Evolutionary conservation across 1,140 invertebrate genomes (phyloP).

Genomic region (Papilio polytes): DNA sequence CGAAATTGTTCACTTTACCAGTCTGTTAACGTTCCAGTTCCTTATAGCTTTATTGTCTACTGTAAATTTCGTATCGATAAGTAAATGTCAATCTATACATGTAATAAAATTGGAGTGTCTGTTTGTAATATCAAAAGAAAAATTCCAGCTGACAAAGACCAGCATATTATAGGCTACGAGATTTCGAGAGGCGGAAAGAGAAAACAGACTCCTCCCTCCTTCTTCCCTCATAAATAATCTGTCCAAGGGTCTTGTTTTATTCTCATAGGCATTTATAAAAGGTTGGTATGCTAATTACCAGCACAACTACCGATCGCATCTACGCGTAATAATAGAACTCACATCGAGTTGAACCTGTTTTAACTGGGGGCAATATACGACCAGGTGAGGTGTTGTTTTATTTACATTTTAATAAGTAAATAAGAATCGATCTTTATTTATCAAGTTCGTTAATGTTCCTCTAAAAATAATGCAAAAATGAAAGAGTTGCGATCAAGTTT

Average conservation of each 20-base stretch:
- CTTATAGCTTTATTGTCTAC: not conserved
- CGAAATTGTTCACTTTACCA: not conserved
- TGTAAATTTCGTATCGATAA: not conserved
- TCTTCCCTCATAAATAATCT: too few relatives aligned
- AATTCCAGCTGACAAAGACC: too few relatives aligned
- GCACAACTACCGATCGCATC: not conserved
- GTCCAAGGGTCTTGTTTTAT: too few relatives aligned
- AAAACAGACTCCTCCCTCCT: too few relatives aligned
- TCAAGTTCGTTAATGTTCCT: not conserved
- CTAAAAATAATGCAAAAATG: too few relatives aligned
- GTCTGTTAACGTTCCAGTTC: not conserved
- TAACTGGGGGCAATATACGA: conserved; percentile 14
- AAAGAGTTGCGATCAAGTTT: too few relatives aligned
- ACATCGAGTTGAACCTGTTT: not conserved
- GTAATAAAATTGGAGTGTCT: too few relatives aligned
- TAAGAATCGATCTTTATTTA: not conserved
- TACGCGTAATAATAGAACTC: not conserved
- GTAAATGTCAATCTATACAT: too few relatives aligned
- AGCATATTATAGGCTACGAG: too few relatives aligned
- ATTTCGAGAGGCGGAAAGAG: too few relatives aligned
- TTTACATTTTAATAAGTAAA: not conserved
- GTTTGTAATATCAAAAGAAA: not conserved
- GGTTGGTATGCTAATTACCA: not conserved
- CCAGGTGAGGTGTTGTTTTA: not conserved
- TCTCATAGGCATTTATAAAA: too few relatives aligned